Percentiles rank a stretch among this genome's conserved stretches.
These are phyloP conservation scores for Sebastes taczanowskii DNA, from an alignment of 2,797 vertebrate species.

Conservation along the genomic window DNA sequence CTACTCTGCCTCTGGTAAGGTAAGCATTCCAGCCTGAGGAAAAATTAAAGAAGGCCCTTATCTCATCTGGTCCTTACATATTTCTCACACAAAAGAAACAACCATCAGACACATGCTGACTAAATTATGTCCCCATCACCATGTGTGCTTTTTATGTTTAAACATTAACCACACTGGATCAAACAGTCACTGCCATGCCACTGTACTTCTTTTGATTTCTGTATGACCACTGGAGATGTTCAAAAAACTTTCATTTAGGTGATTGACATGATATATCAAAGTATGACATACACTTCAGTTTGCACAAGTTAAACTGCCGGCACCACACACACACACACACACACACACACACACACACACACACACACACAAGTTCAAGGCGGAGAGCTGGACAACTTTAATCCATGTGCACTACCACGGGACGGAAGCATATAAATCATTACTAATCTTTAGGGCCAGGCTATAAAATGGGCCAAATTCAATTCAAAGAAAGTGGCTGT, in stretches of 20 bases:
- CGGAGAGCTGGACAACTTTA: conserved; percentile 88
- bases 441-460: conserved; percentile 90
- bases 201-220: conserved; percentile 46
- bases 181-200: conserved; percentile 28
- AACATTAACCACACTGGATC: conserved; percentile 34
- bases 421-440: conserved; percentile 94
- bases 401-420: conserved; percentile 89
- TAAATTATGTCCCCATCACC: conserved; percentile 54
- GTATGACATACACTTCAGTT: conserved; percentile 12
- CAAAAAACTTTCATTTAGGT: conserved; percentile 34
- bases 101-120: conserved; percentile 57
- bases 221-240: conserved; percentile 31
- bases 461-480: conserved; percentile 92
- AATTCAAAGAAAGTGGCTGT: conserved; percentile 91
- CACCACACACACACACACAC: neutral
- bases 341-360: conserved; percentile 15
- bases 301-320: conserved; percentile 10
- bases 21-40: neutral
- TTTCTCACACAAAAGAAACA: conserved; percentile 28
- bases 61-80: conserved; percentile 15
- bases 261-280: conserved; percentile 41
- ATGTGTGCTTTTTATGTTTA: conserved; percentile 51
- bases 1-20: neutral
- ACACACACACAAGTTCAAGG: conserved; percentile 48
- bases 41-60: conserved; percentile 26